Base-by-base conservation (phyloP, 2,113 vertebrate genomes). In the Mixornis gularis region DNA sequence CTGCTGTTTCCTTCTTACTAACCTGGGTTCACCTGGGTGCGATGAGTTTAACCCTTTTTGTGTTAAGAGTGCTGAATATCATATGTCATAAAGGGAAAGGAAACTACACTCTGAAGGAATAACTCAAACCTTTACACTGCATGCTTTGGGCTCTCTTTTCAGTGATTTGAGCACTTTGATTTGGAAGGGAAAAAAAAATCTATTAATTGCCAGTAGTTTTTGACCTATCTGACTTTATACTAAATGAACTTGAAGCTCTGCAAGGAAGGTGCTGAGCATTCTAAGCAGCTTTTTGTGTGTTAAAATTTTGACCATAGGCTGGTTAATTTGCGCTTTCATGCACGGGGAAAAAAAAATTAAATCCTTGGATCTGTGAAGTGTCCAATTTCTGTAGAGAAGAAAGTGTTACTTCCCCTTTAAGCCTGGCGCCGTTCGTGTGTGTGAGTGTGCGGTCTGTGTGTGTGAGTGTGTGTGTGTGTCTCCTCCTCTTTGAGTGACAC, bases 401-500 rank as follows among this genome's bases (percentile, higher is more conserved):
- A 95, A 84, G 93, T 56, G 91, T 68, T 89, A 72, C 97, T 98
- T 96, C 97, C 97, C 98, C 98, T 98, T 98, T 98, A 98, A 98
- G 97, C 94, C 94, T 32, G n/a, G 92, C 97, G 97, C 96, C 77
- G 87, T 88, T 92, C 26, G 80, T 81, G 87, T 70, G 92, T 74
- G 93, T 27, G 91, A 18, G 83, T 49, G 87, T 52, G 87, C 56
- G 66, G 40, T 49, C 79, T 64, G 65, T 78, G 92, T 55, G 86
- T 44, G 80, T 27, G 90, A 44, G 93, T 19, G 93, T 40, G 97
- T 78, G 96, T 85, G 96, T 94, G 97, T 97, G 97, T 98, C 98
- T 97, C 98, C 98, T 97, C 98, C 97, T 97, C 97, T 95, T 95
- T 95, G 95, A 97, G 97, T 98, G 97, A 98, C 97, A 98, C 97